Percentiles rank a stretch among this genome's conserved stretches.
phyloP scores from a whole-genome alignment of 1,140 invertebrate species.

The Drosophila burlai region DNA sequence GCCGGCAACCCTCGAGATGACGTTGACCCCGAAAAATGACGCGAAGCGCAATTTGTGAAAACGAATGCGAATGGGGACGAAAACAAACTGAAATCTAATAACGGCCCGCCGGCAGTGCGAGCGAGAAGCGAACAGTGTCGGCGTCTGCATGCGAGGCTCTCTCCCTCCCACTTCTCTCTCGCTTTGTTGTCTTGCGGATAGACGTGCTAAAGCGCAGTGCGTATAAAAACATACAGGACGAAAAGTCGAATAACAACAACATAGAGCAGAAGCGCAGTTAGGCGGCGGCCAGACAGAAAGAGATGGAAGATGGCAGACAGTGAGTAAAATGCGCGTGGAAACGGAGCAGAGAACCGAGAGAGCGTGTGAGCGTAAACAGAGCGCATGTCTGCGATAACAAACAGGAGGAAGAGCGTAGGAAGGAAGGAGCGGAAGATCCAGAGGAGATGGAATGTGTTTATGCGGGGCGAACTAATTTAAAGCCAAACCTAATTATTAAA shows the following conservation, averaged over 20 bases:
- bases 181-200: constrained; percentile 66
- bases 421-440: not conserved
- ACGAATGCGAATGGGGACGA: constrained; percentile 78
- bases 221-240: constrained; percentile 80
- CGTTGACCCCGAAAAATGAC: constrained; percentile 83
- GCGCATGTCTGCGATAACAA: constrained; percentile 66
- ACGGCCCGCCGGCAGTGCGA: constrained; percentile 57
- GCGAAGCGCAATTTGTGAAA: constrained; percentile 81
- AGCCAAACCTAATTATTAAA: not conserved
- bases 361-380: constrained; percentile 24
- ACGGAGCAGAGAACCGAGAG: constrained; percentile 15
- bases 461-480: not conserved
- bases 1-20: constrained; percentile 77
- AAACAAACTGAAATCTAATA: constrained; percentile 81
- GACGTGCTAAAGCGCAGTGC: constrained; percentile 74
- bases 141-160: constrained; percentile 34
- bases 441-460: constrained; percentile 10
- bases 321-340: constrained; percentile 18
- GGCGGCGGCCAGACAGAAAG: constrained; percentile 51
- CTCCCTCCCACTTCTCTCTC: not conserved
- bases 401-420: not conserved
- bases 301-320: constrained; percentile 18
- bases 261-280: constrained; percentile 44
- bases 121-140: constrained; percentile 53
- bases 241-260: constrained; percentile 52